Conservation (phyloP, 1,140 invertebrate genomes). For the Idris sp. region DNA sequence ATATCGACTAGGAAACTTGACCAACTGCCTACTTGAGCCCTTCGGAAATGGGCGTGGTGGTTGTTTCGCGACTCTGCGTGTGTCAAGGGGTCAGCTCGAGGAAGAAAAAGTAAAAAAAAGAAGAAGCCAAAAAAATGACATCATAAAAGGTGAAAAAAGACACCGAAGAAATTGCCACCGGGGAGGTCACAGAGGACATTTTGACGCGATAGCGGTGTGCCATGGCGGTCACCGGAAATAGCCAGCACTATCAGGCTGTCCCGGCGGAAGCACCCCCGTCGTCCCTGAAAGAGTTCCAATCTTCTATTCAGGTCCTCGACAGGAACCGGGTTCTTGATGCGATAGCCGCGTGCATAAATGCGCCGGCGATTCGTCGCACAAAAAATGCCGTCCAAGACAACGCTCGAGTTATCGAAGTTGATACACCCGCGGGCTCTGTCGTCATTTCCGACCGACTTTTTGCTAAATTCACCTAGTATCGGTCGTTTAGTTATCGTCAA, state of each 20-base stretch:
- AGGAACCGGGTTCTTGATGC: conserved; percentile 46
- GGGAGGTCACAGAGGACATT: conserved; percentile 49
- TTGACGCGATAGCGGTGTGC: conserved; percentile 72
- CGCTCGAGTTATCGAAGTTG: no score
- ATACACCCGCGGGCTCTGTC: no score
- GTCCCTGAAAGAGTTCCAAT: conserved; percentile 77
- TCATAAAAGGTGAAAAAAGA: conserved; percentile 53
- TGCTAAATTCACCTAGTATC: no score
- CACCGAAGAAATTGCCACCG: conserved; percentile 11
- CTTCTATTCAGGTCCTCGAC: conserved; percentile 73
- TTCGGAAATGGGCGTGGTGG: conserved; percentile 50
- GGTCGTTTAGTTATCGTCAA: no score
- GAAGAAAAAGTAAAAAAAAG: conserved; percentile 27
- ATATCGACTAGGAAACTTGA: conserved; percentile 32
- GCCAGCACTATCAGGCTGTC: conserved; percentile 74
- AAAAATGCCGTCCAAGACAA: conserved; percentile 41
- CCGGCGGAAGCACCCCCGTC: conserved; percentile 75
- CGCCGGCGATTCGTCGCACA: no score
- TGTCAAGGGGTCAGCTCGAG: conserved; percentile 17
- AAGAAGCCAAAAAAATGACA: conserved; percentile 13
- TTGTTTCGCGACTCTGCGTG: conserved; percentile 46
- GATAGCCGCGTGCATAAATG: conserved; percentile 58
- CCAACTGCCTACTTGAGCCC: conserved; percentile 39
- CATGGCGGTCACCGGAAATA: conserved; percentile 77
- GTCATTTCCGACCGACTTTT: no score